Percentiles rank a stretch among this genome's conserved stretches.
These are phyloP conservation scores for Gambelia wislizenii DNA, from an alignment of 2,797 vertebrate species.

Conservation along the genomic window DNA sequence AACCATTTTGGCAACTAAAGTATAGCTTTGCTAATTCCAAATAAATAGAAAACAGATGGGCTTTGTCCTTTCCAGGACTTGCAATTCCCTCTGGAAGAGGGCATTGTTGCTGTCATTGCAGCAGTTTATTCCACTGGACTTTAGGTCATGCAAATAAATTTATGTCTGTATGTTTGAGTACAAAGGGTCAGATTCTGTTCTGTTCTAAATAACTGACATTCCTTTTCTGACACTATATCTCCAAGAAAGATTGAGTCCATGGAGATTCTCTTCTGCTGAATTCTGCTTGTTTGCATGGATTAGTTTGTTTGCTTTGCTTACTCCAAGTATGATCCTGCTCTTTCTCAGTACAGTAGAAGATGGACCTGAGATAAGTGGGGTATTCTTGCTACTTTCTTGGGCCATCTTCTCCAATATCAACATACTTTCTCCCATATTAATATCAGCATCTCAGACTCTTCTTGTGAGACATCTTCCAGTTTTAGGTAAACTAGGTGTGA, in stretches of 20 bases:
- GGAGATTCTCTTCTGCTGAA: background rate
- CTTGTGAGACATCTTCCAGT: background rate
- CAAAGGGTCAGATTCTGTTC: slow-evolving; percentile 6
- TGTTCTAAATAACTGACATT: slow-evolving; percentile 19
- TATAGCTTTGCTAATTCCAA: slow-evolving; percentile 29
- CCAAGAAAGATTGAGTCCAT: background rate
- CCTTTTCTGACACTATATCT: background rate
- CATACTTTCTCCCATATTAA: background rate
- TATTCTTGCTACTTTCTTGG: background rate
- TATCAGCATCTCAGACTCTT: background rate
- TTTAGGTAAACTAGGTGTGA: background rate
- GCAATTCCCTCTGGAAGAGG: background rate
- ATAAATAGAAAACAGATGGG: slow-evolving; percentile 47
- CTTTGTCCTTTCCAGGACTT: slow-evolving; percentile 9
- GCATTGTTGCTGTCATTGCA: slow-evolving; percentile 13
- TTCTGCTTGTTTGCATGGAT: background rate
- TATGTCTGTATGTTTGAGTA: background rate
- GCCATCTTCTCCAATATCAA: background rate
- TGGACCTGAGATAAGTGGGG: background rate
- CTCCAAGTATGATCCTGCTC: background rate
- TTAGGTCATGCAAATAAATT: background rate
- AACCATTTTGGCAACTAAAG: slow-evolving; percentile 32
- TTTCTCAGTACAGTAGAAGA: background rate
- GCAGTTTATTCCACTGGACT: background rate
- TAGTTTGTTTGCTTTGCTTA: slow-evolving; percentile 6